phyloP scores from a whole-genome alignment of 2,113 vertebrate genomes.

The Enhydra lutris region DNA sequence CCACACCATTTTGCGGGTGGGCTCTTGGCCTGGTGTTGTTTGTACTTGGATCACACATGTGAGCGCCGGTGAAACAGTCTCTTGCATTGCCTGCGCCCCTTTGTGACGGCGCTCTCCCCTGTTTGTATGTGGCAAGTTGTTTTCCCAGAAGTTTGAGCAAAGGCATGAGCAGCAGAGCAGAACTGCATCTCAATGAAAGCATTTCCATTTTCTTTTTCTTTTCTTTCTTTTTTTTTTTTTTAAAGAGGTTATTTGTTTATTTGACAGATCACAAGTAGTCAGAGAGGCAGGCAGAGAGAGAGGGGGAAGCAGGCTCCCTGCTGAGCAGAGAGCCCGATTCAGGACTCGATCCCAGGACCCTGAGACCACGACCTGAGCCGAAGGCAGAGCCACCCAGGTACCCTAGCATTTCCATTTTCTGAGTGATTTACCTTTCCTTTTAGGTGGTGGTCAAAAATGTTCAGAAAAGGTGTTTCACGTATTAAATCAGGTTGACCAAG shows the following conservation, averaged over 20 bases:
- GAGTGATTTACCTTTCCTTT: neutral
- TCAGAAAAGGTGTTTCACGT: neutral
- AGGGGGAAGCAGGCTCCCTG: too few relatives aligned
- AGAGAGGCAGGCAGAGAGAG: too few relatives aligned
- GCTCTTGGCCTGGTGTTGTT: neutral
- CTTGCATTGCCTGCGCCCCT: accelerated
- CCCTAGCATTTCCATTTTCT: neutral
- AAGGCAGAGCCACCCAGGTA: too few relatives aligned
- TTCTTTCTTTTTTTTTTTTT: too few relatives aligned
- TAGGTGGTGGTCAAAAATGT: neutral
- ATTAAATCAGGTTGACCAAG: neutral
- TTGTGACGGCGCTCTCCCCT: accelerated
- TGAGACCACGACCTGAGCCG: too few relatives aligned
- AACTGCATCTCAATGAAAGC: neutral
- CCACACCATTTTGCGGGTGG: neutral
- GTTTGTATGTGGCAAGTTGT: neutral
- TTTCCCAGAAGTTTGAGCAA: slow-evolving; percentile 12
- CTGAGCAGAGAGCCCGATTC: too few relatives aligned
- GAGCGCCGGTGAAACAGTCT: neutral
- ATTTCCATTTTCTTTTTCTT: neutral
- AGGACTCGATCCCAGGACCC: too few relatives aligned
- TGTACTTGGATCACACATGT: neutral
- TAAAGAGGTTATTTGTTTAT: too few relatives aligned
- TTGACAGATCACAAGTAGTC: too few relatives aligned
- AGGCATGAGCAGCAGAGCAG: neutral